Conservation (phyloP, 2,113 vertebrate species). For the Eulacestoma nigropectus region DNA sequence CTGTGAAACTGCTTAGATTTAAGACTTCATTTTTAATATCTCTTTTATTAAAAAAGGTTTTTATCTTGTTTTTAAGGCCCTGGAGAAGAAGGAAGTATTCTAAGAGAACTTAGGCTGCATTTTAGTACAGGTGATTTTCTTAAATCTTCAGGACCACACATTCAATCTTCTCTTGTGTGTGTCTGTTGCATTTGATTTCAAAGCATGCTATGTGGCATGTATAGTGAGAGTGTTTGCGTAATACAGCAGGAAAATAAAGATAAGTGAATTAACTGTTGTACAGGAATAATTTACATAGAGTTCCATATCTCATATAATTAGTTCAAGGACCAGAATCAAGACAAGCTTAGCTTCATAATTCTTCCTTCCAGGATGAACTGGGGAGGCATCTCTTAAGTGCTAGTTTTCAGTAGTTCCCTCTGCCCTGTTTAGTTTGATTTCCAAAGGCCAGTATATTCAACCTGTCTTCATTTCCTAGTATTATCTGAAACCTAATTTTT, state of each 20-base stretch:
- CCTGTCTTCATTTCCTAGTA: not conserved
- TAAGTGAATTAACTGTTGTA: slow-evolving; percentile 5
- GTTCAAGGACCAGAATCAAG: not conserved
- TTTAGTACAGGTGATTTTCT: not conserved
- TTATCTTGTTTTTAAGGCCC: not conserved
- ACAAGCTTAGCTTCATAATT: not conserved
- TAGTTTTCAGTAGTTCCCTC: not conserved
- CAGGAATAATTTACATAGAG: not conserved
- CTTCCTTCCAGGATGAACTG: not conserved
- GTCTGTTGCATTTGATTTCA: slow-evolving; percentile 9
- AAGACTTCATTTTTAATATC: not conserved
- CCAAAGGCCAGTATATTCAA: not conserved
- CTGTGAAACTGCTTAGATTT: not conserved
- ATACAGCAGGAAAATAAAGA: slow-evolving; percentile 21
- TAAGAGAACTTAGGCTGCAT: not conserved
- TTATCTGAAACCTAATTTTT: not conserved
- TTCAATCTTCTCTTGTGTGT: not conserved
- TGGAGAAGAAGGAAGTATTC: not conserved
- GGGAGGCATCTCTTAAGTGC: not conserved
- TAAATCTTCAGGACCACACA: not conserved
- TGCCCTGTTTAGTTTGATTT: not conserved
- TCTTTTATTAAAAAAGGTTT: not conserved
- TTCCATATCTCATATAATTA: not conserved
- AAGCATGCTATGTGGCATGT: not conserved
- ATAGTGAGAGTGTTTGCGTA: not conserved